Conservation (phyloP, 92 coral and sea anemone genomes). For the Phenganax stokvisi region DNA sequence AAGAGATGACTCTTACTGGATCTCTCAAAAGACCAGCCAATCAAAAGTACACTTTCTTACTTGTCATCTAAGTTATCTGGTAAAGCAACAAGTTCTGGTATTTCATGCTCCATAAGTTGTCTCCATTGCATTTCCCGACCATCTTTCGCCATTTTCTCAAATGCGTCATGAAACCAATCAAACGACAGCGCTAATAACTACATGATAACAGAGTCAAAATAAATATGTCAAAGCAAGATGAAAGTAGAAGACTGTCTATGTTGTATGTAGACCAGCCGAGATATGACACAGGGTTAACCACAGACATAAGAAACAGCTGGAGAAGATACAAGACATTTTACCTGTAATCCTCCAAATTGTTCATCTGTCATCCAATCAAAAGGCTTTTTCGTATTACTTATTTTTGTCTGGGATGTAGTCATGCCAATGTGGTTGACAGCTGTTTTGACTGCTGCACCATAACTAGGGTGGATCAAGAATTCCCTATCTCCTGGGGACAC, state of each 20-base stretch:
- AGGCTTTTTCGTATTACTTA: slow-evolving; percentile 71
- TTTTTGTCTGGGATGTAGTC: slow-evolving; percentile 60
- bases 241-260: no score
- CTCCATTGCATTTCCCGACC: slow-evolving; percentile 99
- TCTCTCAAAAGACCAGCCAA: no score
- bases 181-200: slow-evolving; percentile 81
- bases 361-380: slow-evolving; percentile 99
- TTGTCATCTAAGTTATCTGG: slow-evolving; percentile 93
- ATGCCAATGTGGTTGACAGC: slow-evolving; percentile 67
- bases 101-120: slow-evolving; percentile 93
- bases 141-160: slow-evolving; percentile 94
- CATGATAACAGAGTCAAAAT: background rate
- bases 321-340: background rate
- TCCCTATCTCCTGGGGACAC: slow-evolving; percentile 94
- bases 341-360: slow-evolving; percentile 80
- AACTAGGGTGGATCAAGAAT: slow-evolving; percentile 84
- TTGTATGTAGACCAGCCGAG: background rate
- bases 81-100: slow-evolving; percentile 89
- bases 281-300: background rate
- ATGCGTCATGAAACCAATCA: slow-evolving; percentile 98
- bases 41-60: slow-evolving; percentile 47
- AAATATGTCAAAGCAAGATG: background rate
- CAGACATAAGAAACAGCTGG: background rate
- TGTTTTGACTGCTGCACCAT: slow-evolving; percentile 84
- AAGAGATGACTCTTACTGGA: no score